Percentiles rank a stretch among this genome's conserved stretches.
Evolutionary conservation across 2,888 invertebrate genomes (phyloP).

Genomic region (Lasiommata megera): DNA sequence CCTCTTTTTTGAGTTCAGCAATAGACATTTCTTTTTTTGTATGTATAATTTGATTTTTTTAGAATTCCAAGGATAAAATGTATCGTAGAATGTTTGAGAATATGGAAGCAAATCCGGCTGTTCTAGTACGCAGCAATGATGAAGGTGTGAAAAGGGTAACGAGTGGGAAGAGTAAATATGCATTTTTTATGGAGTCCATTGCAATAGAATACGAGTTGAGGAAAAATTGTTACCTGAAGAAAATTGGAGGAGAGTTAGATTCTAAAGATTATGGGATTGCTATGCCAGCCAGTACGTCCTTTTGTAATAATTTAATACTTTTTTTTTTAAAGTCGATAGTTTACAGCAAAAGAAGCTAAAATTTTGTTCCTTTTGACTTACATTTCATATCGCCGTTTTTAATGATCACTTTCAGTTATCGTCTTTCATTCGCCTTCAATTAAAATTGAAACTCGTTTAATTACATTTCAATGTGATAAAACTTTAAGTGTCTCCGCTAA

Average conservation of each 20-base stretch:
- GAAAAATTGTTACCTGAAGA: conserved; percentile 89
- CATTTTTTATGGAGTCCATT: conserved; percentile 98
- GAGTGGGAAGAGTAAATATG: conserved; percentile 83
- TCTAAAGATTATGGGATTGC: conserved; percentile 93
- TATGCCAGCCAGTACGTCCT: conserved; percentile 87
- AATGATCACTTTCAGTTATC: too few species aligned
- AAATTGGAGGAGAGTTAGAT: conserved; percentile 91
- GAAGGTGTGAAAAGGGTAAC: conserved; percentile 92
- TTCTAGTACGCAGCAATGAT: conserved; percentile 88
- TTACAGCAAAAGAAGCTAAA: too few species aligned
- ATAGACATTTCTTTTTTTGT: too few species aligned
- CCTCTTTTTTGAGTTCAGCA: too few species aligned
- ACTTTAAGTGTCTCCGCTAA: not conserved
- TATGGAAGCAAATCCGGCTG: conserved; percentile 90
- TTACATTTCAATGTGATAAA: not conserved
- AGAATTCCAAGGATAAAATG: conserved; percentile 89
- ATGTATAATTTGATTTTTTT: not conserved
- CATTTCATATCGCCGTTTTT: too few species aligned
- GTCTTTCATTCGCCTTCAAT: too few species aligned
- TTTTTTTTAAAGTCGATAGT: too few species aligned
- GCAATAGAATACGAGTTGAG: conserved; percentile 95
- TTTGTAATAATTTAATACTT: not conserved
- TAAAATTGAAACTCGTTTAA: not conserved
- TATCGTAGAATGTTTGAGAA: conserved; percentile 94
- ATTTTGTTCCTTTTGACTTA: too few species aligned